Evolutionary conservation across 2,113 vertebrate genomes (phyloP), one percentile per base, ranked within the genome.

Genomic region (Trichechus manatus): DNA sequence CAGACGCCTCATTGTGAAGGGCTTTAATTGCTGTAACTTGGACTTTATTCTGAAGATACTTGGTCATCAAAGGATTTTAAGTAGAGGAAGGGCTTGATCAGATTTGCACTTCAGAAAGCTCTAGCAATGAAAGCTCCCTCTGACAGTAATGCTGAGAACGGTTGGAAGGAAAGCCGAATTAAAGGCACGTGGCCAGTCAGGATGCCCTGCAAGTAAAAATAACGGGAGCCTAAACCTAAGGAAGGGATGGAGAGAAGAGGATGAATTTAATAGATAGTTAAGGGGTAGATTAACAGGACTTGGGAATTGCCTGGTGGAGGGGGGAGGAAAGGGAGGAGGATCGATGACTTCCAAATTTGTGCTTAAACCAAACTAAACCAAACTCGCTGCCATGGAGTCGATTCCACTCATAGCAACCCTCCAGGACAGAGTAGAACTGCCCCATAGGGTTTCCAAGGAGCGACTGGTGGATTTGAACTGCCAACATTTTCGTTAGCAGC

Each of bases 31-130:
- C n/a, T n/a, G 44, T 36, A 31, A 72, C 31, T 78, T 64, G 79
- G 44, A 63, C 56, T 94, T 36, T 14, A 86, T 53, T 74, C 87
- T 91, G 31, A 44, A 78, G 39, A 70, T 19, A 6, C 66, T 31
- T 86, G 74, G 33, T 79, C 50, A 61, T 33, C 64, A 74, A 56
- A 93, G 87, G 64, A 83, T 53, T 53, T 83, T 63, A 72, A 50
- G 47, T 44, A n/a, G 47, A 95, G 74, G 47, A 85, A 19, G 11
- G n/a, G 36, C 20, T 39, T 33, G 36, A 53, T 70, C 31, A 92
- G 68, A 66, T 91, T 33, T 53, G 80, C 29, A 53, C 47, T 92
- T 96, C 44, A 79, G 79, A 94, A 94, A 92, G 72, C 50, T 84
- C 47, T 66, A 50, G 22, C n/a, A 17, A 27, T 33, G 31, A 50